These are phyloP conservation scores for Scolopax rusticola DNA, from an alignment of 2,797 vertebrate species.

Conservation along the genomic window DNA sequence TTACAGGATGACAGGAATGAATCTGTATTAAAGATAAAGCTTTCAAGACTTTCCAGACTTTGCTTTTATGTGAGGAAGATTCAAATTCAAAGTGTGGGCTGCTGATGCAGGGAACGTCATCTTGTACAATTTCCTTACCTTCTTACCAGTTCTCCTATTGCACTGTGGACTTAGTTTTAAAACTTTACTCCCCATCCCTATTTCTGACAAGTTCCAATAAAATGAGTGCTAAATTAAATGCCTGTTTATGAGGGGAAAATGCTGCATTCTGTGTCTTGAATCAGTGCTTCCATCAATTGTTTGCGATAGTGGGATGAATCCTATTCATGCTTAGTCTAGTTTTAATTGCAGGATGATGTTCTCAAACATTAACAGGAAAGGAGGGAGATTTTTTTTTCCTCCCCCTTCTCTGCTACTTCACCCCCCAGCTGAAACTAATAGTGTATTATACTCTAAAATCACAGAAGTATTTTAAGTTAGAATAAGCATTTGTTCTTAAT, in stretches of 20 bases:
- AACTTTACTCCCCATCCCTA: background rate
- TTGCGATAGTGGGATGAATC: background rate
- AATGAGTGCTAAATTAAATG: background rate
- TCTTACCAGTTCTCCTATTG: background rate
- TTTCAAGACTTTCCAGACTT: background rate
- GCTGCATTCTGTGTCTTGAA: background rate
- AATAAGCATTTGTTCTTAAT: background rate
- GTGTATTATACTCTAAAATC: background rate
- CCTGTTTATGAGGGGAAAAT: background rate
- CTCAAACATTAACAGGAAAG: background rate
- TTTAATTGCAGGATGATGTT: background rate
- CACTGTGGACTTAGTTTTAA: background rate
- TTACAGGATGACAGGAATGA: slow-evolving; percentile 21
- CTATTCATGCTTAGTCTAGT: background rate
- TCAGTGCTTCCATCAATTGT: background rate
- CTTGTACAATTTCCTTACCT: background rate
- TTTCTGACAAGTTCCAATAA: background rate
- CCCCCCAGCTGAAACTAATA: background rate
- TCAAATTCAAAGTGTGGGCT: background rate
- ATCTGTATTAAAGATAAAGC: slow-evolving; percentile 24
- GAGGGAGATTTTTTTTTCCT: background rate
- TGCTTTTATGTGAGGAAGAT: background rate
- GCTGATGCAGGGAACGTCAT: background rate
- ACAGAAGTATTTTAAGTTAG: background rate
- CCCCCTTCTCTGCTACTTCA: accelerated